A percentile compares a stretch with the other conserved stretches of the same genome.
Evolutionary conservation across 2,797 vertebrate genomes (phyloP).

Genomic region (Hyperoplus immaculatus): DNA sequence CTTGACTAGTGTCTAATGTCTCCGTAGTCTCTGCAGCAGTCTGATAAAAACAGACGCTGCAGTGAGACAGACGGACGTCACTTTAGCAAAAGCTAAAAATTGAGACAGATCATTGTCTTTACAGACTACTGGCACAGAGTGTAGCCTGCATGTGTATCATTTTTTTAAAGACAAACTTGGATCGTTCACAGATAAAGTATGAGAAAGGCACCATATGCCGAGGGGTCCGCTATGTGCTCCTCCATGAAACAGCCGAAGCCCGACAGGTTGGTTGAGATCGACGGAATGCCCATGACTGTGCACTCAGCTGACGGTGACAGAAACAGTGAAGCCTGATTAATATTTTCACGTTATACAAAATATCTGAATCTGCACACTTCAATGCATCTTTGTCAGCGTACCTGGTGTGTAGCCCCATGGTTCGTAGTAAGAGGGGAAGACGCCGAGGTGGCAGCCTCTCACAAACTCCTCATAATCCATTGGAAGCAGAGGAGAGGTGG

Average conservation of each 20-base stretch:
- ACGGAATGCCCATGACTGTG: conserved; percentile 98
- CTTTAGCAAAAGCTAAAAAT: no score
- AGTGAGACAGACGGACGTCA: no score
- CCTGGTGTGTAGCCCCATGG: conserved; percentile 98
- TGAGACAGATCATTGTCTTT: no score
- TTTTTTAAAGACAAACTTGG: background rate
- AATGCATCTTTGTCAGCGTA: conserved; percentile 16
- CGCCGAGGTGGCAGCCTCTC: conserved; percentile 93
- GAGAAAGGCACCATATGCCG: conserved; percentile 89
- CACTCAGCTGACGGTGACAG: conserved; percentile 88
- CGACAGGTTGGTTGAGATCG: conserved; percentile 95
- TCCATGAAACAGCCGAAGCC: conserved; percentile 98
- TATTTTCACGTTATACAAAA: conserved; percentile 4
- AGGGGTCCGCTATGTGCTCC: conserved; percentile 95
- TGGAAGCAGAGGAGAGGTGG: conserved; percentile 94
- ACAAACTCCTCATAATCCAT: conserved; percentile 98
- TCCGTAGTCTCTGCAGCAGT: no score
- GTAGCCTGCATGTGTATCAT: background rate
- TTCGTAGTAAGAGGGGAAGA: conserved; percentile 97
- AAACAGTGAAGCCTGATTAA: conserved; percentile 2
- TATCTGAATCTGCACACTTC: background rate
- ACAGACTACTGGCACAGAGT: background rate
- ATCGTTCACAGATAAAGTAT: background rate
- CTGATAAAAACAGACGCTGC: no score
- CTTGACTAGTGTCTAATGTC: no score